Conservation (phyloP, 2,888 invertebrate genomes). For the Trachelus troglodyta region DNA sequence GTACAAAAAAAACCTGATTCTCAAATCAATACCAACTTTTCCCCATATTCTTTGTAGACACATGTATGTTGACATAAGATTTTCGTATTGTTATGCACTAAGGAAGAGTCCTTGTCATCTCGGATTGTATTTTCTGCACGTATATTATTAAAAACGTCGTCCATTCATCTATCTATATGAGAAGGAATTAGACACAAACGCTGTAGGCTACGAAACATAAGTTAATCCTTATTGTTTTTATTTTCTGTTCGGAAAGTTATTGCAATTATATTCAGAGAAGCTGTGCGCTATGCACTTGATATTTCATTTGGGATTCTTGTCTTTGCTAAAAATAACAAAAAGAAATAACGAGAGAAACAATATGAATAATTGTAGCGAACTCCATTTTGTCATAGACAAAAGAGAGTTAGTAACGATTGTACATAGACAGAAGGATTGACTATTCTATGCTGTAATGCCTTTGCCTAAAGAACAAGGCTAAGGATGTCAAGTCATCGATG, state of each 20-base stretch:
- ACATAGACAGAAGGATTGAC: conserved; percentile 7
- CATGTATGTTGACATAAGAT: neutral
- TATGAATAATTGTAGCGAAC: neutral
- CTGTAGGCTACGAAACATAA: neutral
- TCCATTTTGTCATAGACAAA: neutral
- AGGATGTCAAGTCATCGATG: neutral
- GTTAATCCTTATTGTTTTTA: neutral
- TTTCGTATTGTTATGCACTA: neutral
- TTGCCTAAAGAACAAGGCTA: neutral
- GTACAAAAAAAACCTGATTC: neutral
- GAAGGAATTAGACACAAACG: neutral
- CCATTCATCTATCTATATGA: neutral
- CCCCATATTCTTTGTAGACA: neutral
- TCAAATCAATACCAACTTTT: neutral
- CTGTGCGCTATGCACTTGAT: neutral
- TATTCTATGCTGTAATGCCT: conserved; percentile 20
- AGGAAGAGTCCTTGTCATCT: neutral
- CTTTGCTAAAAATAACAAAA: neutral
- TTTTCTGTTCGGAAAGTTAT: neutral
- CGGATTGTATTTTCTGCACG: neutral
- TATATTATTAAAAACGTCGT: neutral
- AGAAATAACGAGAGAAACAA: neutral
- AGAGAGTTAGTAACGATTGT: conserved; percentile 12
- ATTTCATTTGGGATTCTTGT: neutral
- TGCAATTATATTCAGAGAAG: neutral